A percentile compares a stretch with the other conserved stretches of the same genome.
Evolutionary conservation across 2,797 vertebrate genomes (phyloP).

Genomic region (Cossypha dichroa): DNA sequence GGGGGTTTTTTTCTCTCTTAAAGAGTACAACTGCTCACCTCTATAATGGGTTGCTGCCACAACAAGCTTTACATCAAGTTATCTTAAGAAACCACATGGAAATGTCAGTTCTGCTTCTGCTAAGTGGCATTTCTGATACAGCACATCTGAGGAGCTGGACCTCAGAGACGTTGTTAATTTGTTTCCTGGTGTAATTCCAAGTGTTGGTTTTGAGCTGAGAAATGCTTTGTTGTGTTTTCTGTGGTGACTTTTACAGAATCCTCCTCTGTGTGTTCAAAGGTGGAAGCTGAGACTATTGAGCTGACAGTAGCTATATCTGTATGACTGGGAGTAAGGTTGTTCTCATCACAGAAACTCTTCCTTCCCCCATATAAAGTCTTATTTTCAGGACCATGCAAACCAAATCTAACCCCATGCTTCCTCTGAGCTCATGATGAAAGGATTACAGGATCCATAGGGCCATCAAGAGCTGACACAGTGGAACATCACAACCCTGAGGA

Average conservation of each 20-base stretch:
- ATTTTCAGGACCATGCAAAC: neutral
- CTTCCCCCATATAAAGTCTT: neutral
- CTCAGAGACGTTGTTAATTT: conserved; percentile 9
- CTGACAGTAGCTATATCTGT: neutral
- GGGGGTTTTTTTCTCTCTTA: neutral
- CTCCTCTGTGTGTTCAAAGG: neutral
- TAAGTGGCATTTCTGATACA: conserved; percentile 2
- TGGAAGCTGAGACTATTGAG: neutral
- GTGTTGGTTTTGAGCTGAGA: neutral
- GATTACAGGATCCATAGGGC: neutral
- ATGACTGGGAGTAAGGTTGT: neutral
- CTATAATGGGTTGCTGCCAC: neutral
- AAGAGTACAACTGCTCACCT: neutral
- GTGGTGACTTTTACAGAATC: neutral
- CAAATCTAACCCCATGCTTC: neutral
- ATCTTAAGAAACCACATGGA: conserved; percentile 5
- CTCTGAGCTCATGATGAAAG: neutral
- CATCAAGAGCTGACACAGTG: neutral
- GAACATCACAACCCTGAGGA: neutral
- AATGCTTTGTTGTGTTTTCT: neutral
- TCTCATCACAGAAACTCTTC: neutral
- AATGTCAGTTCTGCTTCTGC: neutral
- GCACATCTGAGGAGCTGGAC: conserved; percentile 7
- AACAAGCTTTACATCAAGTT: neutral
- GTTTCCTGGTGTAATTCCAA: conserved; percentile 36